phyloP scores from a whole-genome alignment of 1,140 invertebrate species.

The Atta colombica region DNA sequence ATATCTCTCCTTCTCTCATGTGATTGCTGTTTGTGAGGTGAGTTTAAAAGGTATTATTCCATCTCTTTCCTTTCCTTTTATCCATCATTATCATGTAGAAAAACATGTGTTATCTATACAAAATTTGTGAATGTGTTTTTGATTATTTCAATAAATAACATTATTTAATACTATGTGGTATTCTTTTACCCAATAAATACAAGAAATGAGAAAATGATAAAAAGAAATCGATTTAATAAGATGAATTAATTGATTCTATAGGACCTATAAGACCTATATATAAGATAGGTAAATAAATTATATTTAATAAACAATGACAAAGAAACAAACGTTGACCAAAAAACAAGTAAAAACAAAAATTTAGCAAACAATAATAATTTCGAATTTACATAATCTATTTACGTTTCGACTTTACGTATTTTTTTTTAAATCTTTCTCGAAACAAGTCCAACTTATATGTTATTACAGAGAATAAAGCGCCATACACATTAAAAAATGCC shows the following conservation, averaged over 20 bases:
- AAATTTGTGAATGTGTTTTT: slow-evolving; percentile 54
- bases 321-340: too few species aligned
- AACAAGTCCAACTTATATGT: too few species aligned
- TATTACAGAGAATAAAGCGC: too few species aligned
- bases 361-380: too few species aligned
- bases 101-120: slow-evolving; percentile 61
- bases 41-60: slow-evolving; percentile 69
- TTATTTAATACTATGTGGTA: slow-evolving; percentile 71
- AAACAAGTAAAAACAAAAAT: too few species aligned
- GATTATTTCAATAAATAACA: slow-evolving; percentile 73
- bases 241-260: background rate
- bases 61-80: slow-evolving; percentile 65
- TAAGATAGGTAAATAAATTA: background rate
- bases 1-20: slow-evolving; percentile 46
- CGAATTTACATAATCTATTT: too few species aligned
- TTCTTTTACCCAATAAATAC: slow-evolving; percentile 69
- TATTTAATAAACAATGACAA: too few species aligned
- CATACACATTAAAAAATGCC: too few species aligned
- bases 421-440: too few species aligned
- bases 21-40: slow-evolving; percentile 75
- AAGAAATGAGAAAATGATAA: slow-evolving; percentile 5
- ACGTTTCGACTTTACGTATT: too few species aligned
- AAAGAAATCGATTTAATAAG: background rate
- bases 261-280: too few species aligned
- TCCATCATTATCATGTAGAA: slow-evolving; percentile 63